Evolutionary conservation across 2,113 vertebrate species (phyloP), one percentile per base, ranked within the genome.

Genomic region (Merops nubicus): DNA sequence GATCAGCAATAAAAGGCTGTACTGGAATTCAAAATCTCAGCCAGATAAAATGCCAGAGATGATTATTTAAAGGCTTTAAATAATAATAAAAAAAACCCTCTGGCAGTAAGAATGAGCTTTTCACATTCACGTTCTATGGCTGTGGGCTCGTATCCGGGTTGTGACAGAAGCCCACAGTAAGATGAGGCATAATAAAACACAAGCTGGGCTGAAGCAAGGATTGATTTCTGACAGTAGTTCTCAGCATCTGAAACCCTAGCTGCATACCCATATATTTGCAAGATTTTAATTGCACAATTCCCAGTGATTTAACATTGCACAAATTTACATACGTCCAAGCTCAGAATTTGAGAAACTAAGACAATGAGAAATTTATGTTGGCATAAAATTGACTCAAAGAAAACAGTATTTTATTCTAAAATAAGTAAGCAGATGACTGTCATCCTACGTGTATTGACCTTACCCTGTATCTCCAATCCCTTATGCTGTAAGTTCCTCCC

Each of bases 11-110:
- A 95, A 93, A 90, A 90, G 72, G 29, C 72, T 88, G 68, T 12
- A 60, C 29, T 73, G 63, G 91, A 93, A 90, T 87, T 94, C 43
- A 91, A 94, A 91, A 91, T n/a, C 72, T 59, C 67, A 72, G 76
- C 60, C 65, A 79, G 74, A 74, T 92, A 81, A 94, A 97, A 97
- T 82, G 90, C 45, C 93, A 94, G 68, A 85, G 88, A 93, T 79
- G 76, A 93, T 96, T 93, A 96, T 80, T 94, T 91, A 93, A 94
- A 94, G 73, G 51, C 68, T 95, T 85, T 82, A 91, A 91, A 96
- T 75, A 21, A 65, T 36, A 60, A 60, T 48, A 33, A 83, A 65
- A 64, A 51, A 67, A 54, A 25, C 29, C 57, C 14, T 54, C 77
- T 85, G 72, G 51, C 80, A 85, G 20, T 73, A 86, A 60, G 88